These are phyloP conservation scores for Alauda arvensis DNA, from an alignment of 2,797 vertebrate genomes.

Conservation along the genomic window DNA sequence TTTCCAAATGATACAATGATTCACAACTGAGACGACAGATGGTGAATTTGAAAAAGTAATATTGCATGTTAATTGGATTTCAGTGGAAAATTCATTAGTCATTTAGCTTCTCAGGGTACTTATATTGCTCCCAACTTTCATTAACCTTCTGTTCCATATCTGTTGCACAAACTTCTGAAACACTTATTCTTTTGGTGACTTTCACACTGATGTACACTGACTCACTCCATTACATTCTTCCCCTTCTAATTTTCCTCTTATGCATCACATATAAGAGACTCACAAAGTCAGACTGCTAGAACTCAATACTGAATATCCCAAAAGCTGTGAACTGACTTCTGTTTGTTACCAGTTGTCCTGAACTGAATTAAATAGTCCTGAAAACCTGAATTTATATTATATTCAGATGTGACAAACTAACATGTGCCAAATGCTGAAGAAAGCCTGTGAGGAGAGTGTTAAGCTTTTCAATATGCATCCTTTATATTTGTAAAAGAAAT, in stretches of 20 bases:
- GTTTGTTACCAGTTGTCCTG: background rate
- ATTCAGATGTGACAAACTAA: background rate
- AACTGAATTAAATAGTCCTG: background rate
- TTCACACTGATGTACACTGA: background rate
- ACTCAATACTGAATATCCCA: background rate
- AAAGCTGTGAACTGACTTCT: background rate
- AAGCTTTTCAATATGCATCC: background rate
- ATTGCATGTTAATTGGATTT: constrained; percentile 1
- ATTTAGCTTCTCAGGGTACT: background rate
- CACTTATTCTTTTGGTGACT: background rate
- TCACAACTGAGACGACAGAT: background rate
- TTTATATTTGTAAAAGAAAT: background rate
- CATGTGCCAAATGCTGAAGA: background rate
- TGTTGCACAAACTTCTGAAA: background rate
- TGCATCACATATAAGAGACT: background rate
- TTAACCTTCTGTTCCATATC: constrained; percentile 14
- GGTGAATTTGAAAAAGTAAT: background rate
- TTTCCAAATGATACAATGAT: background rate
- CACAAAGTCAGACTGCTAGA: background rate
- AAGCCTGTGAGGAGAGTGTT: background rate
- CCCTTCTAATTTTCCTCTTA: background rate
- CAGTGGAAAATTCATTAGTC: constrained; percentile 1
- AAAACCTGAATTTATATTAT: background rate
- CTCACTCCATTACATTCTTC: background rate
- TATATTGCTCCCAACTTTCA: background rate